phyloP scores from a whole-genome alignment of 2,888 invertebrate genomes.

The Rhagonycha fulva region DNA sequence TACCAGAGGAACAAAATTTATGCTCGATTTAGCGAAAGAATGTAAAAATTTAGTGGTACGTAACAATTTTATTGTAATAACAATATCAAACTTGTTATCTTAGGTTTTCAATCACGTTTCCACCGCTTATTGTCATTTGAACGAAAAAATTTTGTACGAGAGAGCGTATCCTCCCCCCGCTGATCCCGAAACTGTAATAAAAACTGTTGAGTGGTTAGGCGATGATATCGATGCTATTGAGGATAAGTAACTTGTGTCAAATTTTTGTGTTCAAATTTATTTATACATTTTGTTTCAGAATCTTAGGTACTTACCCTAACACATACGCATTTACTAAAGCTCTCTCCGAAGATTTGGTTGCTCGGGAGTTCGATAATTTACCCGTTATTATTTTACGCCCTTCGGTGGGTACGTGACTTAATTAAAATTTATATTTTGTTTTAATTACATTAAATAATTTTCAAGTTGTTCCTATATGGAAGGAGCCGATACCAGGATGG shows the following conservation, averaged over 20 bases:
- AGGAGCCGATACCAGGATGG: constrained; percentile 86
- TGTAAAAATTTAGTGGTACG: constrained; percentile 74
- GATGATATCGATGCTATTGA: constrained; percentile 70
- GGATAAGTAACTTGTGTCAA: constrained; percentile 55
- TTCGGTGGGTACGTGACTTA: constrained; percentile 68
- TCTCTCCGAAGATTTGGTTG: constrained; percentile 81
- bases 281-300: constrained; percentile 53
- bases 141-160: constrained; percentile 80
- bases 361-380: constrained; percentile 75
- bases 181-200: constrained; percentile 74
- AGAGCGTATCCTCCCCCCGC: constrained; percentile 84
- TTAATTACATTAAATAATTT: background rate
- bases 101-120: constrained; percentile 80
- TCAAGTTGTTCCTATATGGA: constrained; percentile 83
- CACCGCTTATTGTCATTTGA: constrained; percentile 89
- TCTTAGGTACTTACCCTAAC: constrained; percentile 81
- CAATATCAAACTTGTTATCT: constrained; percentile 6
- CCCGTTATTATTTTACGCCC: constrained; percentile 84
- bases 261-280: background rate
- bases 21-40: constrained; percentile 80
- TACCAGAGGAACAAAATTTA: constrained; percentile 85
- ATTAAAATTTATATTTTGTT: background rate
- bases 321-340: constrained; percentile 95
- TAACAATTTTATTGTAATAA: background rate
- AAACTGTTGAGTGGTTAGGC: constrained; percentile 78